phyloP scores from a whole-genome alignment of 1,140 invertebrate genomes.

The Hestina assimilis region DNA sequence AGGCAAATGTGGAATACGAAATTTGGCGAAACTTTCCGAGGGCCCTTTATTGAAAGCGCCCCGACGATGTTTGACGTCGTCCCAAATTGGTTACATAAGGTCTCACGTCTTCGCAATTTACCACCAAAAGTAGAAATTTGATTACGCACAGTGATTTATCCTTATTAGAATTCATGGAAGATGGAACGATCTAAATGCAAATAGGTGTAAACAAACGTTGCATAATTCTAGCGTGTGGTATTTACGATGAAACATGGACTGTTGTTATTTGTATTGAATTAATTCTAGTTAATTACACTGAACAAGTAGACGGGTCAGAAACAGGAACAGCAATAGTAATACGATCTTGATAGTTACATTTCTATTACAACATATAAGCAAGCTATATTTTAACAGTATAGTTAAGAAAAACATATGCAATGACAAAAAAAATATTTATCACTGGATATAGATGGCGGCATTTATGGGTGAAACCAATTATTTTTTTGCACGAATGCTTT shows the following conservation, averaged over 20 bases:
- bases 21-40: constrained; percentile 41
- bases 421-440: constrained; percentile 41
- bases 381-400: too few relatives aligned
- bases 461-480: constrained; percentile 55
- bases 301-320: neutral
- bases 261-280: constrained; percentile 29
- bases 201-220: constrained; percentile 53
- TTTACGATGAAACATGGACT: constrained; percentile 20
- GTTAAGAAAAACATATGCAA: neutral
- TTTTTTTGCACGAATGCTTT: constrained; percentile 20
- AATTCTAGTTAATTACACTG: constrained; percentile 17
- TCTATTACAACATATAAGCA: too few relatives aligned
- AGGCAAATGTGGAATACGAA: constrained; percentile 47
- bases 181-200: constrained; percentile 61
- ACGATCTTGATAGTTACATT: too few relatives aligned
- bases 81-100: constrained; percentile 37
- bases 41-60: constrained; percentile 45
- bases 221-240: constrained; percentile 30
- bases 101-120: constrained; percentile 28
- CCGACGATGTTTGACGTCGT: constrained; percentile 36
- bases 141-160: constrained; percentile 48
- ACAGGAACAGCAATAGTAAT: too few relatives aligned
- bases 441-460: constrained; percentile 48
- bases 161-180: constrained; percentile 58
- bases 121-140: constrained; percentile 46